A percentile compares a stretch with the other conserved stretches of the same genome.
These are phyloP conservation scores for Lingula anatina DNA, from an alignment of 2,888 invertebrate genomes.

Conservation along the genomic window DNA sequence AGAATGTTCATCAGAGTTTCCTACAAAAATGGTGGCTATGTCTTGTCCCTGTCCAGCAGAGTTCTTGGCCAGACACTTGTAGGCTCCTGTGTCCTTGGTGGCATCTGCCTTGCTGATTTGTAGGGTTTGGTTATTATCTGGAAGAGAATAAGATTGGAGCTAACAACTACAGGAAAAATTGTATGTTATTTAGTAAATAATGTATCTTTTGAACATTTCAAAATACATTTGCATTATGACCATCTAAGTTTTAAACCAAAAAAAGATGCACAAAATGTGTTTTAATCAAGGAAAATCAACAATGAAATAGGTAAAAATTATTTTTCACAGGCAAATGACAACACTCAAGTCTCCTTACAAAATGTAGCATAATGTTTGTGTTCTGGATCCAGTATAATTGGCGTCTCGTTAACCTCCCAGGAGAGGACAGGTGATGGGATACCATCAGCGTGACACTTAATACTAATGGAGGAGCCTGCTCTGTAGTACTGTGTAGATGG, in stretches of 20 bases:
- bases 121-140: conserved; percentile 57
- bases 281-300: too few relatives aligned
- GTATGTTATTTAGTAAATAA: too few relatives aligned
- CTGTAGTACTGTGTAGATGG: conserved; percentile 66
- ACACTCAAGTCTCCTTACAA: too few relatives aligned
- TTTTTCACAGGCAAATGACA: too few relatives aligned
- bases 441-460: conserved; percentile 71
- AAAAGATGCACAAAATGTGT: neutral
- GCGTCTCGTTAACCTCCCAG: conserved; percentile 67
- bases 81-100: conserved; percentile 68
- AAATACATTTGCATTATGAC: neutral
- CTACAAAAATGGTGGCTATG: conserved; percentile 68
- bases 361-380: conserved; percentile 21
- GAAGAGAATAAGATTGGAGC: too few relatives aligned
- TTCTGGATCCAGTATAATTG: conserved; percentile 17
- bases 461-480: conserved; percentile 64
- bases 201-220: too few relatives aligned
- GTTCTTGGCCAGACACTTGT: conserved; percentile 71
- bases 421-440: conserved; percentile 66
- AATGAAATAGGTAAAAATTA: too few relatives aligned
- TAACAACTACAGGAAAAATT: too few relatives aligned
- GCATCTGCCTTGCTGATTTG: conserved; percentile 64
- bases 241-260: neutral
- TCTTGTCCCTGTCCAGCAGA: conserved; percentile 64
- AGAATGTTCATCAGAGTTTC: too few relatives aligned